Evolutionary conservation across 2,888 invertebrate species (phyloP).

Genomic region (Octodonta nipae): DNA sequence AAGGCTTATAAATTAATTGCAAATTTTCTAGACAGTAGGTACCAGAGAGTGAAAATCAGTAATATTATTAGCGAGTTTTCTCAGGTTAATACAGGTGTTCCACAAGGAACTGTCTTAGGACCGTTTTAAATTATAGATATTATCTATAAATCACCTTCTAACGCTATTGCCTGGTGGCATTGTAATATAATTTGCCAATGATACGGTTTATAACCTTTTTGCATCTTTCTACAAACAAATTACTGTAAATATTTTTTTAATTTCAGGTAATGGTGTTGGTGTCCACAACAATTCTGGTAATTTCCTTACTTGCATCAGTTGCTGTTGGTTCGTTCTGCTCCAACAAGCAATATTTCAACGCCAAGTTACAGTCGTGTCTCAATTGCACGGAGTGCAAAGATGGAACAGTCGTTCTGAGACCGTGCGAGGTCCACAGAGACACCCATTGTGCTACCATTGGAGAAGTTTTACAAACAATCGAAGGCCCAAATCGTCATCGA

Average conservation of each 20-base stretch:
- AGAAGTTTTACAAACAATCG: conserved; percentile 16
- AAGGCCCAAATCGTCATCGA: conserved; percentile 22
- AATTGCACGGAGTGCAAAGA: conserved; percentile 58
- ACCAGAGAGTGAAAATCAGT: no score
- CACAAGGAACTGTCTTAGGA: no score
- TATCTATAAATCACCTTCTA: no score
- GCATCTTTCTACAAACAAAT: no score
- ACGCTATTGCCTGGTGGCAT: no score
- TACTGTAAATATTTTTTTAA: conserved; percentile 7
- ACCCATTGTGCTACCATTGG: conserved; percentile 52
- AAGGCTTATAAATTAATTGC: no score
- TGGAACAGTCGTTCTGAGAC: conserved; percentile 49
- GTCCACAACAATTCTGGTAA: conserved; percentile 20
- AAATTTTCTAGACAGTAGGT: no score
- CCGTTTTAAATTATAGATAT: no score
- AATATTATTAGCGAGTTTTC: no score
- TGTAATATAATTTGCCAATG: no score
- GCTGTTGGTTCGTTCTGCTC: conserved; percentile 27
- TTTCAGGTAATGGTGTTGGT: conserved; percentile 32
- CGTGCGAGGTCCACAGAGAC: conserved; percentile 63
- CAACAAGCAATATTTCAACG: conserved; percentile 54
- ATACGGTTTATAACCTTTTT: no score
- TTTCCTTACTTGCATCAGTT: conserved; percentile 19
- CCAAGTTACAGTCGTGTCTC: conserved; percentile 48
- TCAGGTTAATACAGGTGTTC: no score